Percentiles rank a stretch among this genome's conserved stretches.
These are phyloP conservation scores for Spheniscus humboldti DNA, from an alignment of 2,797 vertebrate species.

Conservation along the genomic window DNA sequence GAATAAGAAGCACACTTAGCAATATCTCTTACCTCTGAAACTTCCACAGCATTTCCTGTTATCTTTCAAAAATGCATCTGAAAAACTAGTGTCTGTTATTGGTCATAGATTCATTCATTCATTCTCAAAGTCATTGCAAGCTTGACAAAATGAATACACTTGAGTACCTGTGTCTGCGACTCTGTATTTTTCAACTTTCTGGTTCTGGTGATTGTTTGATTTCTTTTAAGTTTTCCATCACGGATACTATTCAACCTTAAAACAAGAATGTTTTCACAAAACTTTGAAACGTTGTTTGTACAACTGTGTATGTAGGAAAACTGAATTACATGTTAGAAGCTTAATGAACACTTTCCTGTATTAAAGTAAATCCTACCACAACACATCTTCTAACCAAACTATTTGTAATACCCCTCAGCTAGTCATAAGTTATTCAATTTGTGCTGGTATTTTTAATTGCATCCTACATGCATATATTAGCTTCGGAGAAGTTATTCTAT, in stretches of 20 bases:
- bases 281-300: not conserved
- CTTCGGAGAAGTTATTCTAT: not conserved
- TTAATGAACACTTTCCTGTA: not conserved
- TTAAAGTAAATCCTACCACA: not conserved
- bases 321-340: not conserved
- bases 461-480: not conserved
- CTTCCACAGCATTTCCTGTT: not conserved
- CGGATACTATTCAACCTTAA: not conserved
- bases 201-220: not conserved
- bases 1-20: not conserved
- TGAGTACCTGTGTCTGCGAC: not conserved
- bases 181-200: not conserved
- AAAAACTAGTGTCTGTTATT: not conserved
- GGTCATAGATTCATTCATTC: not conserved
- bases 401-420: not conserved
- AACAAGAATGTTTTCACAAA: not conserved
- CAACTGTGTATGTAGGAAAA: not conserved
- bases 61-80: not conserved
- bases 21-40: not conserved
- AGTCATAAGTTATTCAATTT: not conserved
- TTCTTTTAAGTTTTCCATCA: not conserved
- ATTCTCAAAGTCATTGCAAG: not conserved
- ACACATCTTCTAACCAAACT: not conserved
- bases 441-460: not conserved
- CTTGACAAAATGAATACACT: not conserved